Evolutionary conservation across 2,888 invertebrate genomes (phyloP), one percentile per base, ranked within the genome.

Genomic region (Rhagium mordax): DNA sequence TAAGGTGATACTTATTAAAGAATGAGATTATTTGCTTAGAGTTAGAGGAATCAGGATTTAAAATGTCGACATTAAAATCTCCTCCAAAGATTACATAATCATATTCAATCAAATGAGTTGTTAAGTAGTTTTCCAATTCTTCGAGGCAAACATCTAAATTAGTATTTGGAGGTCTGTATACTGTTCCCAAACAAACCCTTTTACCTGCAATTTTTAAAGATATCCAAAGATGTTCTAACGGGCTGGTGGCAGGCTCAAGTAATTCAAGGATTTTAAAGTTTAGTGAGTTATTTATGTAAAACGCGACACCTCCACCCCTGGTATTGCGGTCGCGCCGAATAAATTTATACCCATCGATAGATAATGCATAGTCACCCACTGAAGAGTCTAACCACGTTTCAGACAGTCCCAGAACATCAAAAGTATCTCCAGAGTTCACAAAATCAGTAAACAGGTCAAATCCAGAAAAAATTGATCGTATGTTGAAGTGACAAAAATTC

Each of bases 81-180:
- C 59, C 59, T 8, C 59, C 59, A 33, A 59, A 59, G 2, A 59
- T 15, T 3, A 59, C 29, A 29, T 59, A 59, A 29, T 29, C 59
- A 27, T n/a, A 29, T n/a, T 24, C 6, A n/a, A 29, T 24, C 3
- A 59, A 7, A 15, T 24, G 6, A 10, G 7, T 15, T 7, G 27
- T 3, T 3, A 59, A 7, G 4, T n/a, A 13, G 5, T 1, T 16
- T 18, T 66, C 55, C 18, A 66, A 53, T 2, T 66, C 20, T 8
- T 66, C 51, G 16, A 53, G 24, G 16, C 29, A 10, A 13, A 16
- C 24, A 3, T 8, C 16, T 10, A 66, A n/a, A 55, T 66, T 66
- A 18, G 20, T 53, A 33, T 53, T 27, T 16, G 66, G 66, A 3
- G 55, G 55, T 66, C 66, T 66, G 33, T 66, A 66, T 15, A 66